Base-by-base conservation (phyloP, 2,113 vertebrate genomes). In the Otus sunia region DNA sequence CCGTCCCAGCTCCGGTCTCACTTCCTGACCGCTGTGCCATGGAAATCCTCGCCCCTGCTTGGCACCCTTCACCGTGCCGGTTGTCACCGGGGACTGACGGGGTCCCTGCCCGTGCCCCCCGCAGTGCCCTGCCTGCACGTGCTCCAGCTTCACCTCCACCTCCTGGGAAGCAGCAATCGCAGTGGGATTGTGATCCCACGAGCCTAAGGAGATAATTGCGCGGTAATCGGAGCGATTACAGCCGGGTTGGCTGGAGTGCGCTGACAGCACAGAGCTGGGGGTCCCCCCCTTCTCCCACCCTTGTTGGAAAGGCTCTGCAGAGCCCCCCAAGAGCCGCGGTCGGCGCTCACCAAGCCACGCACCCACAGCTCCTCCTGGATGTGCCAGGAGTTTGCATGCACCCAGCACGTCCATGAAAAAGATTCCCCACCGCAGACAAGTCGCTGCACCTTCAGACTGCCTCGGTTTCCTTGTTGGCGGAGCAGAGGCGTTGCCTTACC, bases 71-170 rank as follows among this genome's bases (percentile, higher is more conserved):
- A 4, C 6, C 5, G 18, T 4, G 4, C 26, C 2, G 1, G 32
- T 16, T 0, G 1, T 22, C 66, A 9, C 39, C 11, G 2, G 36
- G 19, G 27, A 11, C 71, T 4, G 1, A 6, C 6, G 1, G 5
- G 49, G 41, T 13, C 25, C 66, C 47, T 53, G 39, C n/a, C 19
- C 30, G 1, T 26, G 69, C 36, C 47, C 60, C 64, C 83, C 12
- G 3, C 43, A 17, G 58, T 7, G 0, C 45, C 29, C 56, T 39
- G 86, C 71, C 58, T 4, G 10, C 75, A 53, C 36, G 58, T 0
- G 2, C 72, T 49, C 71, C 3, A 4, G 75, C 67, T 84, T 91
- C 5, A 10, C 63, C 75, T 84, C 59, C 86, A 52, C 83, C 72
- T 60, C 39, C 79, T 4, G 8, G 82, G 84, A 34, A 45, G 39